Base-by-base conservation (phyloP, 2,113 vertebrate genomes). In the Nesogale talazaci region DNA sequence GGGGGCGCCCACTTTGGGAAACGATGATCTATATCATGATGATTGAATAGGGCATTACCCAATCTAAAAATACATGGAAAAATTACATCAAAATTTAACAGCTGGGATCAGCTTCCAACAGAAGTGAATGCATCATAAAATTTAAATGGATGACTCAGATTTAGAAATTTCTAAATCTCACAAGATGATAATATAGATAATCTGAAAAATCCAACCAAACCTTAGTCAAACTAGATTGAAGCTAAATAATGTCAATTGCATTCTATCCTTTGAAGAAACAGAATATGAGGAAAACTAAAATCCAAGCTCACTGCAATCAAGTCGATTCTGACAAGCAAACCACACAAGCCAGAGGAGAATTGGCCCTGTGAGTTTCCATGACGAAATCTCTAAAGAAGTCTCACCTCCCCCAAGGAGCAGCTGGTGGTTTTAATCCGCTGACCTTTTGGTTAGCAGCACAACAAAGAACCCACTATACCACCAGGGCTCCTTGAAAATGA, bases 61-160 rank as follows among this genome's bases (percentile, higher is more conserved):
- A 12, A 91, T 78, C 52, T 92, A 93, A 90, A 90, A 67, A 65
- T 34, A 46, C 63, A 52, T 52, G 36, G 19, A 77, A 77, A 84
- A 59, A 91, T 81, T 59, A 23, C 83, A 92, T 91, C 34, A 92
- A 90, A 87, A 87, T 76, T 1, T 76, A 82, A 81, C 29, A 92
- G 70, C 57, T 90, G 6, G 90, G 34, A 92, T 78, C 74, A 89
- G 72, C 29, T 12, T 91, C 69, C 86, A 70, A 2, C 31, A 65
- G 19, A 91, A 89, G 1, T 80, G 29, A 93, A 46, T 78, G 86
- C 10, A 70, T 77, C 11, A 23, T 38, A 72, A 72, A 20, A 72
- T 72, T 72, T 72, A 36, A 72, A 72, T 36, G 70, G 70, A 34
- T 63, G 9, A 56, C 20, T 79, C 42, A 79, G 2, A 93, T 82